Conservation (phyloP, 2,888 invertebrate species). For the Norana najaformis region DNA sequence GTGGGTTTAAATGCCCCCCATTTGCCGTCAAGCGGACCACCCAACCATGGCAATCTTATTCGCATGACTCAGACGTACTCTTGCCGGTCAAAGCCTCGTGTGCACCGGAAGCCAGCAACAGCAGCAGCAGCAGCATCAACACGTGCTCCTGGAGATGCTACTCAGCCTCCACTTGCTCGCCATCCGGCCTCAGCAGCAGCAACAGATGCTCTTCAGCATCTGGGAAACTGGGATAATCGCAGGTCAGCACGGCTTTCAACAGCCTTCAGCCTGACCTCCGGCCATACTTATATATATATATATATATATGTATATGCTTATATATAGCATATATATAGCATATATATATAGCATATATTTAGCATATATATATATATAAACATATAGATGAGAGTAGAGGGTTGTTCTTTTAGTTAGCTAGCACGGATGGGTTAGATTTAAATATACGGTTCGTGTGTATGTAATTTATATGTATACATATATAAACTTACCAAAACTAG, state of each 20-base stretch:
- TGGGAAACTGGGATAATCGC: background rate
- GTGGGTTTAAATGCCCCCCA: background rate
- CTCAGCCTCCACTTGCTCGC: background rate
- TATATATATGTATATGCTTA: no score
- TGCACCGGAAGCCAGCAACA: background rate
- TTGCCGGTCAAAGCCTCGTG: background rate
- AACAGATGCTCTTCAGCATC: constrained; percentile 1
- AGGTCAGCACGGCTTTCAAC: background rate
- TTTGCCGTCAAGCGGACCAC: background rate
- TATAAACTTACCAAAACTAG: no score
- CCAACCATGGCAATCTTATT: background rate
- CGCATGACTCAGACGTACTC: background rate
- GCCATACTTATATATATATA: background rate
- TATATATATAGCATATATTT: no score
- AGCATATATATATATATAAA: no score
- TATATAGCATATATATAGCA: no score
- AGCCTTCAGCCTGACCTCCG: background rate
- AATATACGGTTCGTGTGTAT: no score
- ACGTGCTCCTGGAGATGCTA: background rate
- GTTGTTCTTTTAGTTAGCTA: no score
- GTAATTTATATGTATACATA: no score
- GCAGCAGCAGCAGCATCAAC: background rate
- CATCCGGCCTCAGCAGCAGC: background rate
- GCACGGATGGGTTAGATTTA: no score
- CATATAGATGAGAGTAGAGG: no score